Evolutionary conservation across 2,113 vertebrate species (phyloP).

Genomic region (Empidonax alnorum): DNA sequence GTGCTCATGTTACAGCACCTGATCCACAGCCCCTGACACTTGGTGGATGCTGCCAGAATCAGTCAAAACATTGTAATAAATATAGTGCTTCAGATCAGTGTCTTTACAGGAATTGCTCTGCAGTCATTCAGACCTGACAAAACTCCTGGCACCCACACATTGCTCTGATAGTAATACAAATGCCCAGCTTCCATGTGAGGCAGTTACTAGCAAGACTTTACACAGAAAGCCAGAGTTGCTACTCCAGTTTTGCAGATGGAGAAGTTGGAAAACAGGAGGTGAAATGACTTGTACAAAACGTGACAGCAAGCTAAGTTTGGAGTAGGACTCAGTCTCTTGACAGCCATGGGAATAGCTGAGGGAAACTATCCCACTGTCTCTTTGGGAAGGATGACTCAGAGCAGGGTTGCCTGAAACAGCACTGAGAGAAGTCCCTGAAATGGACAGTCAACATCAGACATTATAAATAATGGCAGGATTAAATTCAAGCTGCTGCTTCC

Average conservation of each 20-base stretch:
- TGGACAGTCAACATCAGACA: background rate
- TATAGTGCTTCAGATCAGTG: background rate
- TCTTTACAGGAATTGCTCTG: background rate
- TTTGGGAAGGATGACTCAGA: background rate
- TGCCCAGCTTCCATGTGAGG: background rate
- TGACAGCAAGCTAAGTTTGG: background rate
- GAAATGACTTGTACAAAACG: background rate
- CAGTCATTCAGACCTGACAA: background rate
- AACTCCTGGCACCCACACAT: background rate
- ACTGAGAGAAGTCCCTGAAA: background rate
- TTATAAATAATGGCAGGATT: background rate
- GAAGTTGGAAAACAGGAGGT: background rate
- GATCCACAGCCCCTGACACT: background rate
- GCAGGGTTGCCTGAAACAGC: background rate
- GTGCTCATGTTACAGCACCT: background rate
- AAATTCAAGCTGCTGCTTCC: background rate
- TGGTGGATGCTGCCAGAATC: background rate
- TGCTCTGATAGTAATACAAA: background rate
- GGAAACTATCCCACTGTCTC: background rate
- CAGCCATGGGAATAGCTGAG: background rate
- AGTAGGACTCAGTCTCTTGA: background rate
- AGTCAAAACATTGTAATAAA: background rate
- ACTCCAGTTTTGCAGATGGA: background rate
- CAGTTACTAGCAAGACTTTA: background rate
- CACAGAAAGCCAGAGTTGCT: background rate